These are phyloP conservation scores for Prolemur simus DNA, from an alignment of 2,113 vertebrate species.

Conservation along the genomic window DNA sequence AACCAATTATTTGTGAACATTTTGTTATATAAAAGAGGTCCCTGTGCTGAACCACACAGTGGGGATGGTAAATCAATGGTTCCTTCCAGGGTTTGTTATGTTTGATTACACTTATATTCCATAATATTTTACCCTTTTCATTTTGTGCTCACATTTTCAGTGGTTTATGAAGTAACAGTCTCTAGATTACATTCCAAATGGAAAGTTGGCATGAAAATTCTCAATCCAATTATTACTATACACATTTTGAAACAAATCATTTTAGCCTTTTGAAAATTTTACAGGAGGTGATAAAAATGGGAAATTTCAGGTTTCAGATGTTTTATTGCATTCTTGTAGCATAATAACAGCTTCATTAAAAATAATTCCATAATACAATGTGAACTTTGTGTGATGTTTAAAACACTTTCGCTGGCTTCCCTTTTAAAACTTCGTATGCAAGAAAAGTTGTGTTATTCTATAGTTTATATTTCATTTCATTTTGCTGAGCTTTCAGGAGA, in stretches of 20 bases:
- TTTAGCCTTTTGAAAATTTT: constrained; percentile 76
- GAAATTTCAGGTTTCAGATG: constrained; percentile 75
- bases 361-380: constrained; percentile 56
- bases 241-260: constrained; percentile 78
- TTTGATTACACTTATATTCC: constrained; percentile 59
- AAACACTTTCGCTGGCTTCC: background rate
- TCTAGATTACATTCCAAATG: constrained; percentile 73
- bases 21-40: constrained; percentile 9
- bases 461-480: background rate
- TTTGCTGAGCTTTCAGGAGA: constrained; percentile 31
- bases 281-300: constrained; percentile 66
- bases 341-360: constrained; percentile 73
- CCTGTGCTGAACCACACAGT: constrained; percentile 14
- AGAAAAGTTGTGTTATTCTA: background rate
- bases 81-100: constrained; percentile 49
- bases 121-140: constrained; percentile 69
- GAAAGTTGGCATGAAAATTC: constrained; percentile 77
- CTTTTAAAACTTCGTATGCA: background rate
- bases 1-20: constrained; percentile 35
- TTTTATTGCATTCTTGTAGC: constrained; percentile 71
- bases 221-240: constrained; percentile 77
- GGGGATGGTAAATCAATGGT: background rate
- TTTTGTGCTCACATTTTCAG: constrained; percentile 61
- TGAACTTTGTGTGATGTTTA: constrained; percentile 49
- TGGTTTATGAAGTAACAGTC: constrained; percentile 73